Conservation (phyloP, 2,888 invertebrate species). For the Brachylomia viminalis region DNA sequence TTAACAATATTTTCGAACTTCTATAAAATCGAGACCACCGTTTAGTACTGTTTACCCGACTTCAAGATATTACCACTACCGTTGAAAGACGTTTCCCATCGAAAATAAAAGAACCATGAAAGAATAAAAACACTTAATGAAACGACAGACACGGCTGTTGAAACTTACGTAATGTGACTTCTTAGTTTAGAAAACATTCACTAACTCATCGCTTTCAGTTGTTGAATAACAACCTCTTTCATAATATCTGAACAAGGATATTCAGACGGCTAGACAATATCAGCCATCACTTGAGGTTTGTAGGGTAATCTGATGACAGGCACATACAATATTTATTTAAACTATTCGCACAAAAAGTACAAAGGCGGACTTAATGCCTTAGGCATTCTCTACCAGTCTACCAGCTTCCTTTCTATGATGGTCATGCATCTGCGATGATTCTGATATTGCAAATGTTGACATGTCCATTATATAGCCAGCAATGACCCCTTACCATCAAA, state of each 20-base stretch:
- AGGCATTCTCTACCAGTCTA: too few species aligned
- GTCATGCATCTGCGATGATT: neutral
- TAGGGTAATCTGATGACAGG: neutral
- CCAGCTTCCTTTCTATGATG: neutral
- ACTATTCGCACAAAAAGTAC: too few species aligned
- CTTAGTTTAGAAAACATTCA: conserved; percentile 53
- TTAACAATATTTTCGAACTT: conserved; percentile 6
- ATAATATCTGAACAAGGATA: neutral
- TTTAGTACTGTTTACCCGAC: conserved; percentile 33
- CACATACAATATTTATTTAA: neutral
- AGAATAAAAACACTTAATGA: conserved; percentile 59
- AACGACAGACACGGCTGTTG: conserved; percentile 53
- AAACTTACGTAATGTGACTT: conserved; percentile 65
- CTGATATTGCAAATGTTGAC: neutral
- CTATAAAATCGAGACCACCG: neutral
- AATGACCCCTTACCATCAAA: too few species aligned
- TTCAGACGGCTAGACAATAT: neutral
- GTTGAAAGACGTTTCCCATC: conserved; percentile 30
- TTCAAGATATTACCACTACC: conserved; percentile 13
- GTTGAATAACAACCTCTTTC: conserved; percentile 47
- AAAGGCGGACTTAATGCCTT: too few species aligned
- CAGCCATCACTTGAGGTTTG: too few species aligned
- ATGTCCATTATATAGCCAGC: neutral
- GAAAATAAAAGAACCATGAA: conserved; percentile 47
- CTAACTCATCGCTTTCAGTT: conserved; percentile 38